These are phyloP conservation scores for Serranochromis macrocephalus DNA, from an alignment of 2,113 vertebrate genomes.

Conservation along the genomic window DNA sequence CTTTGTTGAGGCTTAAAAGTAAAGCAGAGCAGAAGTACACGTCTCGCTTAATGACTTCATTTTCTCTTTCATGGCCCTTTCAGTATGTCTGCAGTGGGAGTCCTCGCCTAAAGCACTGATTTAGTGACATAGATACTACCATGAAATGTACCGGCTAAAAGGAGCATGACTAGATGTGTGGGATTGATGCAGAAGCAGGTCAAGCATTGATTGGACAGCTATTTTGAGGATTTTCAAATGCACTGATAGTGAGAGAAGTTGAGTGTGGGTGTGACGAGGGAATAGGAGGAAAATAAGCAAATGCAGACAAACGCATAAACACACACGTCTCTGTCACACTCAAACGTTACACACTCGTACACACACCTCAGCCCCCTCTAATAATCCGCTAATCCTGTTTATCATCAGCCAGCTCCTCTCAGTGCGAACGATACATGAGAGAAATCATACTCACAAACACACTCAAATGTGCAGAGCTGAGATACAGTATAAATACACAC, in stretches of 20 bases:
- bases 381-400: conserved; percentile 75
- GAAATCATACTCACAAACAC: conserved; percentile 63
- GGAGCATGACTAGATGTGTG: conserved; percentile 5
- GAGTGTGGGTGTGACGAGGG: conserved; percentile 51
- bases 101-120: background rate
- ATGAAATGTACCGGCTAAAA: background rate
- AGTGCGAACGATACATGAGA: conserved; percentile 60
- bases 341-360: conserved; percentile 11
- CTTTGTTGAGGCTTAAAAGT: background rate
- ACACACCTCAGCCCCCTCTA: conserved; percentile 65
- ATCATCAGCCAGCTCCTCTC: conserved; percentile 66
- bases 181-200: conserved; percentile 36
- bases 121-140: conserved; percentile 3
- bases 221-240: conserved; percentile 22
- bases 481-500: conserved; percentile 66
- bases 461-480: conserved; percentile 63
- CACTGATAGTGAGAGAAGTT: conserved; percentile 34
- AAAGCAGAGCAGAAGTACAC: background rate
- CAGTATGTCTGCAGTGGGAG: background rate
- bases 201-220: conserved; percentile 14
- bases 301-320: conserved; percentile 5
- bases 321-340: background rate
- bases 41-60: conserved; percentile 53
- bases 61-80: conserved; percentile 28
- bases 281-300: conserved; percentile 21